Base-by-base conservation (phyloP, 2,797 vertebrate genomes). In the Ciconia nigra region DNA sequence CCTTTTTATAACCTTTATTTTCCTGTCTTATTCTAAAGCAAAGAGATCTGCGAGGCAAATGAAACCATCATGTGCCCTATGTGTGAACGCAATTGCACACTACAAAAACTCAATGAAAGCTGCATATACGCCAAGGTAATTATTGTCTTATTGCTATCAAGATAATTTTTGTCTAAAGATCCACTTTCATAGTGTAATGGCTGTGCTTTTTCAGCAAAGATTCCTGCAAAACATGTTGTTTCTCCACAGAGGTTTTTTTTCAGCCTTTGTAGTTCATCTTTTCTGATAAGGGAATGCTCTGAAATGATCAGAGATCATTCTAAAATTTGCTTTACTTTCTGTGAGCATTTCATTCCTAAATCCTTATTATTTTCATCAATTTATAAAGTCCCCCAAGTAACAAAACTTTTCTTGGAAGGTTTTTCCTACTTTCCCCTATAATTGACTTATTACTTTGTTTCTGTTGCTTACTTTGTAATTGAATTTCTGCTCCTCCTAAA, bases 111-210 rank as follows among this genome's bases (percentile, higher is more conserved):
- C 95, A 99, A 99, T 24, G 99, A 99, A 92, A 99, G 99, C 93
- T 99, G 99, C 93, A 98, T 99, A 85, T 99, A 99, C 5, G 99
- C 99, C 70, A 99, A 99, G 99, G 99, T 99, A 95, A 98, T 97
- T 84, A 52, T 28, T 41, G 25, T 55, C 28, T 82, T 82, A 14
- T 9, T n/a, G 10, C 37, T 59, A 3, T 51, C 57, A 22, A 58
- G 29, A 8, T 52, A 24, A 35, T 70, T 90, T 57, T 39, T 94
- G 37, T 65, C 57, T 67, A 16, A 78, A 79, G 26, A 46, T n/a
- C 29, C 33, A 19, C 22, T 82, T 42, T 28, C 12, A 10, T 10
- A 61, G 25, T 66, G 33, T 57, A 57, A 39, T 26, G 37, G 4
- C 65, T 73, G 52, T 26, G 19, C 4, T 51, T 39, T 54, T 93